Percentiles rank a stretch among this genome's conserved stretches.
phyloP scores from a whole-genome alignment of 1,140 invertebrate species.

The Stegodyphus mimosarum region DNA sequence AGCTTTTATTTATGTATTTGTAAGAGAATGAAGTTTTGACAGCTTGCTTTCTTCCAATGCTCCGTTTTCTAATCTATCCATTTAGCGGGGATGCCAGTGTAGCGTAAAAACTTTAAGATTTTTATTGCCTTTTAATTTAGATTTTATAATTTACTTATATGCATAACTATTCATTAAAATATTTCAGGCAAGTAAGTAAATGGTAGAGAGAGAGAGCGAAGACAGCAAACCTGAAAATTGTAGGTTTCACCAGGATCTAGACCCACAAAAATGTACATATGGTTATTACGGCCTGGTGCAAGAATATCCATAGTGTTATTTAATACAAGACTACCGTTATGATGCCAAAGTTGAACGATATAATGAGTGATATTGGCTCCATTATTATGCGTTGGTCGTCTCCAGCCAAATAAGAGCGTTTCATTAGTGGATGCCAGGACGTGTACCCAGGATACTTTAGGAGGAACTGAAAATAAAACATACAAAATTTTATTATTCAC shows the following conservation, averaged over 20 bases:
- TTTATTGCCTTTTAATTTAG: no score
- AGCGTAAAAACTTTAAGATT: no score
- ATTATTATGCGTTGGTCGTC: constrained; percentile 61
- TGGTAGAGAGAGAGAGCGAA: no score
- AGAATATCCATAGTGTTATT: constrained; percentile 54
- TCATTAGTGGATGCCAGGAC: constrained; percentile 62
- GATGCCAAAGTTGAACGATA: constrained; percentile 51
- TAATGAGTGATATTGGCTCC: constrained; percentile 62
- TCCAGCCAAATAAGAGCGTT: constrained; percentile 62
- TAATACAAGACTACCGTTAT: constrained; percentile 54
- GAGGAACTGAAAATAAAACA: constrained; percentile 59
- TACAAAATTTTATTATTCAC: constrained; percentile 2
- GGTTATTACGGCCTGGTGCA: constrained; percentile 58
- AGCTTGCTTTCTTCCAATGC: no score
- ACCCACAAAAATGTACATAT: constrained; percentile 61
- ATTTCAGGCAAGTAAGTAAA: no score
- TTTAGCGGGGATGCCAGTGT: no score
- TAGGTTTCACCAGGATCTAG: constrained; percentile 61
- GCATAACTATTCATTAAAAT: no score
- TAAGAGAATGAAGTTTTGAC: no score
- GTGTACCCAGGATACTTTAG: constrained; percentile 62
- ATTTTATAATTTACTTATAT: no score
- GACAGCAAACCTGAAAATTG: constrained; percentile 54
- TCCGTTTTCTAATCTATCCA: no score
- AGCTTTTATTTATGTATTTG: no score